A percentile compares a stretch with the other conserved stretches of the same genome.
Evolutionary conservation across 2,888 invertebrate species (phyloP).

Genomic region (Caradrina kadenii): DNA sequence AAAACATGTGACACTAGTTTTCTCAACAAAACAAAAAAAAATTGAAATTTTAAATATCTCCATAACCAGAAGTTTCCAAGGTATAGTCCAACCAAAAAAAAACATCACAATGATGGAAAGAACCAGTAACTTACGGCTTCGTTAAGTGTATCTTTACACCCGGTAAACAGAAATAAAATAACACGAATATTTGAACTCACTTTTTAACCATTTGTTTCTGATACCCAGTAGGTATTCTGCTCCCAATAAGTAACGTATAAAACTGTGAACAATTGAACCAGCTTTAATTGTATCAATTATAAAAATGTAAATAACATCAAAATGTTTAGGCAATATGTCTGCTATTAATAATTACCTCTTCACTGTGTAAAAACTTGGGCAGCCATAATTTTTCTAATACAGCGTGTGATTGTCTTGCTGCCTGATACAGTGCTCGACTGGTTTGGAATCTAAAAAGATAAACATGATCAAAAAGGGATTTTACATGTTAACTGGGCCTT

Average conservation of each 20-base stretch:
- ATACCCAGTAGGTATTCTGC: slow-evolving; percentile 90
- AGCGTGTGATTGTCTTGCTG: slow-evolving; percentile 94
- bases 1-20: too few species aligned
- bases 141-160: too few species aligned
- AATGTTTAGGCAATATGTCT: background rate
- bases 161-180: background rate
- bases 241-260: slow-evolving; percentile 93
- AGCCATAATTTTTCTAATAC: slow-evolving; percentile 93
- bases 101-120: too few species aligned
- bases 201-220: slow-evolving; percentile 89
- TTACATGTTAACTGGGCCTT: too few species aligned
- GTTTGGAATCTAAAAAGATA: slow-evolving; percentile 91
- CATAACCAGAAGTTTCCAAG: too few species aligned
- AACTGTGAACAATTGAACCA: slow-evolving; percentile 89
- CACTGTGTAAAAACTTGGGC: slow-evolving; percentile 95
- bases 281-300: slow-evolving; percentile 16
- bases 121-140: too few species aligned
- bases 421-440: slow-evolving; percentile 94
- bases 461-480: background rate
- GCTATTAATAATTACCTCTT: slow-evolving; percentile 90
- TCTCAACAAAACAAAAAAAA: too few species aligned
- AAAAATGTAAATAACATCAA: background rate
- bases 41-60: too few species aligned
- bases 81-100: too few species aligned
- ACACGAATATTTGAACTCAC: slow-evolving; percentile 77